These are phyloP conservation scores for Morpho deidamia DNA, from an alignment of 2,888 invertebrate species.

Conservation along the genomic window DNA sequence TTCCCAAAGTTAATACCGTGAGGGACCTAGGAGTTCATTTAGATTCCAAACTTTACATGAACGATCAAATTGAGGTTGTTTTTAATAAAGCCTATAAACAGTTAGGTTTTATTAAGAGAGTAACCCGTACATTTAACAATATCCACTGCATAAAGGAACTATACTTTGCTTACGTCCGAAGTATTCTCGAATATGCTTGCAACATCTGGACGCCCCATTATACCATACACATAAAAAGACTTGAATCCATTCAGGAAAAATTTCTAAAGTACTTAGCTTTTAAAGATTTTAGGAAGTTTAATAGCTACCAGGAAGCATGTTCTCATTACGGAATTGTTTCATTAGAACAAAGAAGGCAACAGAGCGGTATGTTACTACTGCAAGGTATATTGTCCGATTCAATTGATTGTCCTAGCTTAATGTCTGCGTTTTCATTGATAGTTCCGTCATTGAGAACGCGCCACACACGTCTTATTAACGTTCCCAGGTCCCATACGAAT, in stretches of 20 bases:
- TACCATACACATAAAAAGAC: background rate
- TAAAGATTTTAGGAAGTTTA: background rate
- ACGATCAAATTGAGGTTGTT: background rate
- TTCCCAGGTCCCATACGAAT: too few relatives aligned
- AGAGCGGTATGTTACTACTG: background rate
- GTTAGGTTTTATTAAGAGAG: too few relatives aligned
- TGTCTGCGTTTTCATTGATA: background rate
- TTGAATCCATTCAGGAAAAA: background rate
- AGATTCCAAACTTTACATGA: background rate
- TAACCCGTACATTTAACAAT: too few relatives aligned
- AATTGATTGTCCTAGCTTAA: background rate
- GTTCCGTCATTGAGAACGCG: too few relatives aligned
- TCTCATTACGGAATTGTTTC: background rate
- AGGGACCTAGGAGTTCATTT: background rate
- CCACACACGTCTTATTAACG: too few relatives aligned
- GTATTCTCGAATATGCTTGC: background rate
- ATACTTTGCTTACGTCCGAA: background rate
- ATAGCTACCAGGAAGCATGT: background rate
- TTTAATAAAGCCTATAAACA: background rate
- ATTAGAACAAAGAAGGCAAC: background rate
- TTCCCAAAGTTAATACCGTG: background rate
- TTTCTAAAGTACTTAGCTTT: background rate
- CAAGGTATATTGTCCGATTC: background rate
- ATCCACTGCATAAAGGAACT: background rate
- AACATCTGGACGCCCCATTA: background rate